Conservation (phyloP, 2,113 vertebrate genomes). For the Dasyprocta punctata region DNA sequence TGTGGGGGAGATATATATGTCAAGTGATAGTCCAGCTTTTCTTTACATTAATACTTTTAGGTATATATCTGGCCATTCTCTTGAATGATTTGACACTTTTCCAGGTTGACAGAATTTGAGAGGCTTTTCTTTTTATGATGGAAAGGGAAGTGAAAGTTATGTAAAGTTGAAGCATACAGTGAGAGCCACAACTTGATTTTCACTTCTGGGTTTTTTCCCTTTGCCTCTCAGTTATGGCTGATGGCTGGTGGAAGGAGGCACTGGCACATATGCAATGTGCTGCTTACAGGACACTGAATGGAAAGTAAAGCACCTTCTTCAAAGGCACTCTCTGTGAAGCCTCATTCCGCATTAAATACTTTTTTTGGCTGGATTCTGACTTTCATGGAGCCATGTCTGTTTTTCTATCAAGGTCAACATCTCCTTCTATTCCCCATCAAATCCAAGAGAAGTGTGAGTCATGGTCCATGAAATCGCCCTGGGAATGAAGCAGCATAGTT, state of each 20-base stretch:
- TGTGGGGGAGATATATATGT: background rate
- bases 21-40: background rate
- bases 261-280: background rate
- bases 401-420: slow-evolving; percentile 52
- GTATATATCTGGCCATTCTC: background rate
- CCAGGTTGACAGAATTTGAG: background rate
- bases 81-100: slow-evolving; percentile 2
- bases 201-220: background rate
- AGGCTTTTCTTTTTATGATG: background rate
- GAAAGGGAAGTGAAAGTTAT: background rate
- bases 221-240: background rate
- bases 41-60: slow-evolving; percentile 6
- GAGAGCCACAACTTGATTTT: background rate
- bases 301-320: slow-evolving; percentile 39
- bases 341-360: slow-evolving; percentile 51
- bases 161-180: background rate
- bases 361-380: slow-evolving; percentile 33
- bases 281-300: slow-evolving; percentile 2
- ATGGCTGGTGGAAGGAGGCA: background rate
- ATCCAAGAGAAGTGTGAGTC: slow-evolving; percentile 38
- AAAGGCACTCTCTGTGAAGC: slow-evolving; percentile 11
- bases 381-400: slow-evolving; percentile 35
- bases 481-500: background rate
- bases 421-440: background rate
- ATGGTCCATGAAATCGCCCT: background rate